phyloP scores from a whole-genome alignment of 1,140 invertebrate species.

The Lamellibrachia luymesi region DNA sequence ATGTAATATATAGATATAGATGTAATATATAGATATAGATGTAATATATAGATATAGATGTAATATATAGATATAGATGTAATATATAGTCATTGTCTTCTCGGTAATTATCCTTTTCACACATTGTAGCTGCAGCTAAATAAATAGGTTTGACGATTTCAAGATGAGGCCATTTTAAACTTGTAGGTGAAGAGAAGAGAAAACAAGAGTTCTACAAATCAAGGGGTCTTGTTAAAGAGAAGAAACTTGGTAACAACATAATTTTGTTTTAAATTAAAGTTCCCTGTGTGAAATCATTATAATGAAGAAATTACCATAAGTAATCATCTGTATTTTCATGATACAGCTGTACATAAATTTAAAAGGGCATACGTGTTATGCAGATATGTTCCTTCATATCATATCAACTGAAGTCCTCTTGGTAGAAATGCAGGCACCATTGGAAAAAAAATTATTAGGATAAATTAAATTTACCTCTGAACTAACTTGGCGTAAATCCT shows the following conservation, averaged over 20 bases:
- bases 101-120: not conserved
- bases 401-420: not conserved
- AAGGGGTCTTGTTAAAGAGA: slow-evolving; percentile 40
- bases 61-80: no score
- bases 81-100: no score
- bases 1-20: no score
- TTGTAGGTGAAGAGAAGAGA: slow-evolving; percentile 50
- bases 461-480: not conserved
- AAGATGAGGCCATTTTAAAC: not conserved
- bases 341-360: not conserved
- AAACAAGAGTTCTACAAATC: slow-evolving; percentile 51
- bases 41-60: no score
- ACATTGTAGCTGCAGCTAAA: not conserved
- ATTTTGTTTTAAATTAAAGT: not conserved
- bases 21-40: no score
- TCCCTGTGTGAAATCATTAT: not conserved
- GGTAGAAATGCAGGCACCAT: not conserved
- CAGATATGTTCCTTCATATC: not conserved
- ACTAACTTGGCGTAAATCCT: not conserved
- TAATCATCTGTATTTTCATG: not conserved
- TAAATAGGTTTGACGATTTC: not conserved
- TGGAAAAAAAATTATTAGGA: not conserved
- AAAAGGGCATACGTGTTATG: no score
- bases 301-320: not conserved
- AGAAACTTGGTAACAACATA: slow-evolving; percentile 36